Base-by-base conservation (phyloP, 2,113 vertebrate genomes). In the Numenius arquata region DNA sequence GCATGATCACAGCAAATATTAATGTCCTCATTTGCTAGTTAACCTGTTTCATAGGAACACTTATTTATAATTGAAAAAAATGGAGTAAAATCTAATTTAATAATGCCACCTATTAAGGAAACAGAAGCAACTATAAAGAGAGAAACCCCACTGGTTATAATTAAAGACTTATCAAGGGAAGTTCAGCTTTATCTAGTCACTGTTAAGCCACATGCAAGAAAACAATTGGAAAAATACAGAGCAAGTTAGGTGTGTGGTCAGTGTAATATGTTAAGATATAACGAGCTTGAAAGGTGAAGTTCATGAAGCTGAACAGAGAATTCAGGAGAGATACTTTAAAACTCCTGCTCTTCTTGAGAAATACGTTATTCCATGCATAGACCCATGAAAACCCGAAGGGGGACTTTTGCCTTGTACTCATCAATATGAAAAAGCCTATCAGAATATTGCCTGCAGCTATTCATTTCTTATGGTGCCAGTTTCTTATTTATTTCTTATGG, bases 31-130 rank as follows among this genome's bases (percentile, higher is more conserved):
- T 65, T 88, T 89, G 34, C 58, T 82, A 30, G 23, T 82, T 88
- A 88, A 83, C 53, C 59, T 53, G 26, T 85, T 93, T 89, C 88
- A 81, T 66, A 94, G 23, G 27, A 93, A 76, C 29, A 58, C 27
- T 88, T 95, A 86, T 85, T 88, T 89, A 80, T 91, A 91, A 91
- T 76, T 88, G 52, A 85, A 91, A 85, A 88, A 74, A 92, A 70
- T 15, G 5, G 40, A 85, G 58, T 61, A 38, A 62, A 94, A 93
- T 89, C 36, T 77, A 73, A 90, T 77, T 93, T 93, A 95, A 92
- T 85, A 87, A 90, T 85, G 47, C 41, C 58, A 88, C 45, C 43
- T 90, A 80, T 91, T 91, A 88, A 80, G 88, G 79, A 89, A 87
- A 91, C 29, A 83, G 85, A 67, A 93, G 29, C 11, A 52, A 62